phyloP scores from a whole-genome alignment of 2,888 invertebrate species.

The Rhamnusium bicolor region DNA sequence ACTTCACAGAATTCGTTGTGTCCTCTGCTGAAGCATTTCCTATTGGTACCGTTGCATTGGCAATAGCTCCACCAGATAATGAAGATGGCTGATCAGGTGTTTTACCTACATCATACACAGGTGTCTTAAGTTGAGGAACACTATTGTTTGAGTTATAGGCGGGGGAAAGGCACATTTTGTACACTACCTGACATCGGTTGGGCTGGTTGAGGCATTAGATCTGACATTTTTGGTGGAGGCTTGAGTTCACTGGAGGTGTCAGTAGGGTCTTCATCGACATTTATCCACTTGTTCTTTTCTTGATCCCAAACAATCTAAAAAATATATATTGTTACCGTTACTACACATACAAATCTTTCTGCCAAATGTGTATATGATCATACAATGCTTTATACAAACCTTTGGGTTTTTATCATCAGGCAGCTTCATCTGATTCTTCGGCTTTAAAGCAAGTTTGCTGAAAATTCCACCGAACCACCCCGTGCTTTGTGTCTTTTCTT shows the following conservation, averaged over 20 bases:
- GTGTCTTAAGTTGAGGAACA: conserved; percentile 28
- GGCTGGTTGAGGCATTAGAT: conserved; percentile 66
- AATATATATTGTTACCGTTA: background rate
- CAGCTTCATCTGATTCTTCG: conserved; percentile 95
- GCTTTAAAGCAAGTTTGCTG: conserved; percentile 85
- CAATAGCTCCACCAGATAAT: background rate
- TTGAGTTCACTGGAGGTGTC: conserved; percentile 73
- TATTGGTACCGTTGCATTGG: background rate
- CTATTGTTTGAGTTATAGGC: conserved; percentile 28
- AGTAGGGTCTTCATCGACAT: conserved; percentile 82
- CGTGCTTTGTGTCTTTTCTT: conserved; percentile 60
- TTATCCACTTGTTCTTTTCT: conserved; percentile 88
- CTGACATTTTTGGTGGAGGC: conserved; percentile 82
- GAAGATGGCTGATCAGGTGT: conserved; percentile 18
- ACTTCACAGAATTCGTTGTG: conserved; percentile 48
- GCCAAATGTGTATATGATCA: no score
- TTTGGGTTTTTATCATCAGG: conserved; percentile 95
- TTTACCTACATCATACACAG: conserved; percentile 31
- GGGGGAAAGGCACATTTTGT: conserved; percentile 20
- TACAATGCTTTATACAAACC: conserved; percentile 75
- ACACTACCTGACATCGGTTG: conserved; percentile 30
- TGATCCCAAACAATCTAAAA: conserved; percentile 93
- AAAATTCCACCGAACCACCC: conserved; percentile 93
- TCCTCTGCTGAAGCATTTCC: conserved; percentile 35
- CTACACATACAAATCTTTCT: no score